A percentile compares a stretch with the other conserved stretches of the same genome.
phyloP scores from a whole-genome alignment of 2,113 vertebrate genomes.

The Ophiodon elongatus region DNA sequence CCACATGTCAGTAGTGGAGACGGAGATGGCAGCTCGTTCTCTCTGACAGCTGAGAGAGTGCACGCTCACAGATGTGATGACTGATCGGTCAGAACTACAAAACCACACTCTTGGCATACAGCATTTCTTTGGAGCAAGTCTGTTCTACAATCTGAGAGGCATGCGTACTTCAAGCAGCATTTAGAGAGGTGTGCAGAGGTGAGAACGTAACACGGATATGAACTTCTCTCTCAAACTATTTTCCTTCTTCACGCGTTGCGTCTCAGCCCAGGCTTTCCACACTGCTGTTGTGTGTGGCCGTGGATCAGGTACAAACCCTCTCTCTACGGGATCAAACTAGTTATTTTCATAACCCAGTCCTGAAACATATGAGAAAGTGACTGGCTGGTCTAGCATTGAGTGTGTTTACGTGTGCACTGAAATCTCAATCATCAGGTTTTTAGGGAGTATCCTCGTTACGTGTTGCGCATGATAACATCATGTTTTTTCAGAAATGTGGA shows the following conservation, averaged over 20 bases:
- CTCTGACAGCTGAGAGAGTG: too few species aligned
- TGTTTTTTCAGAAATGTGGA: neutral
- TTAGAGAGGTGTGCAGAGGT: neutral
- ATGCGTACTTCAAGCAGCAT: neutral
- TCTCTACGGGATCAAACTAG: too few species aligned
- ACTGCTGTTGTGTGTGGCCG: neutral
- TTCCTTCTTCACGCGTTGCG: neutral
- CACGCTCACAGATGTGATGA: too few species aligned
- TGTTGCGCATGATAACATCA: neutral
- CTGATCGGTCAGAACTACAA: neutral
- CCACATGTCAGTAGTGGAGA: conserved; percentile 21
- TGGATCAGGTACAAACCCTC: too few species aligned
- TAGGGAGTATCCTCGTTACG: neutral
- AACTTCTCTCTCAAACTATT: neutral
- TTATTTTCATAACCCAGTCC: too few species aligned
- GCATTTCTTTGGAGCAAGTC: too few species aligned
- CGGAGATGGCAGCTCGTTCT: too few species aligned
- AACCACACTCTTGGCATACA: neutral
- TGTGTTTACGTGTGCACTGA: neutral
- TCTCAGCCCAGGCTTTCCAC: neutral
- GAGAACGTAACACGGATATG: neutral
- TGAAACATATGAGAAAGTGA: neutral
- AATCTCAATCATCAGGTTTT: too few species aligned
- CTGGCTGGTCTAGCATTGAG: neutral
- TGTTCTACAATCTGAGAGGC: neutral